These are phyloP conservation scores for Empis livida DNA, from an alignment of 2,888 invertebrate genomes.

Conservation along the genomic window DNA sequence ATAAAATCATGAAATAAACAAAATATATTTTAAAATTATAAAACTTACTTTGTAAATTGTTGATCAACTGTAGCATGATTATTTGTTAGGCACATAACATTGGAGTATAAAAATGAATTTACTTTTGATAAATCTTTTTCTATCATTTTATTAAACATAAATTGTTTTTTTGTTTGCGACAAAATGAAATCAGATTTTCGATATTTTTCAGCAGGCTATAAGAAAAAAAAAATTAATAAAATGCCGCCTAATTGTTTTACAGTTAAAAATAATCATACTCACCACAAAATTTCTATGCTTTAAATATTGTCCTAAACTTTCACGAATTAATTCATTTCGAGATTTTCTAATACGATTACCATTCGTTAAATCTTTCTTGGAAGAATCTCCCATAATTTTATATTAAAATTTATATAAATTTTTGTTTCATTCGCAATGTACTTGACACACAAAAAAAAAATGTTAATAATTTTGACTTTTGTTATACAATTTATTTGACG, in stretches of 20 bases:
- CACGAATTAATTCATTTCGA: conserved; percentile 26
- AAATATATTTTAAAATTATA: neutral
- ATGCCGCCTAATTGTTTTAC: neutral
- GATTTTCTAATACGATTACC: conserved; percentile 23
- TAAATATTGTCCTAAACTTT: conserved; percentile 26
- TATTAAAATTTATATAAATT: too few species aligned
- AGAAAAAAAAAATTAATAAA: conserved; percentile 11
- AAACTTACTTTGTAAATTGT: conserved; percentile 52
- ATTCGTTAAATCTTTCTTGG: conserved; percentile 10
- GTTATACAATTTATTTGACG: too few species aligned
- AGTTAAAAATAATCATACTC: conserved; percentile 11
- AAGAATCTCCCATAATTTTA: neutral
- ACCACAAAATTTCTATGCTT: conserved; percentile 32
- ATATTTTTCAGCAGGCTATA: conserved; percentile 48
- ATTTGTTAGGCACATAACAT: conserved; percentile 50
- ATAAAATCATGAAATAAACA: neutral
- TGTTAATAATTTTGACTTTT: too few species aligned
- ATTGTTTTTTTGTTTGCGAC: conserved; percentile 51
- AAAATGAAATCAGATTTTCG: conserved; percentile 42
- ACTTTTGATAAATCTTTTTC: conserved; percentile 58
- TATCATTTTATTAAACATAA: conserved; percentile 54
- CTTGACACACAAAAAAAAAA: too few species aligned
- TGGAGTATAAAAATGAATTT: conserved; percentile 63
- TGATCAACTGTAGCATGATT: conserved; percentile 61
- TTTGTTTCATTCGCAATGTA: too few species aligned